Evolutionary conservation across 2,113 vertebrate species (phyloP).

Genomic region (Centropus bengalensis): DNA sequence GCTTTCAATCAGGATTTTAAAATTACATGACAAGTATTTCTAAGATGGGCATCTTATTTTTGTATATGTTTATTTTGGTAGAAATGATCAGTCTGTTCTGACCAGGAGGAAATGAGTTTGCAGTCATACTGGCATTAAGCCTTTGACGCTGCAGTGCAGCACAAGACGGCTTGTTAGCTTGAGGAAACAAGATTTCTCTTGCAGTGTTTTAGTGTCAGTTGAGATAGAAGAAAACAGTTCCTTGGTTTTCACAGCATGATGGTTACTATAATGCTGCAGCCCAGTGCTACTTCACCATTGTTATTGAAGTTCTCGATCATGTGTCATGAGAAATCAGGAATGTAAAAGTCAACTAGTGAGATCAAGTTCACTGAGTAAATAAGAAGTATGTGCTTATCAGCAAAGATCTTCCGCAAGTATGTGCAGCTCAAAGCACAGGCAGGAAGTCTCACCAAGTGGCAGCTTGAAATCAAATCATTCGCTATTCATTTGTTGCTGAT

Average conservation of each 20-base stretch:
- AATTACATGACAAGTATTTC: neutral
- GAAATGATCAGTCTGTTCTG: neutral
- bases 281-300: neutral
- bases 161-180: neutral
- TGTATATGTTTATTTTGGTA: neutral
- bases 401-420: slow-evolving; percentile 29
- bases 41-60: neutral
- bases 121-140: neutral
- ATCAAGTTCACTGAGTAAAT: slow-evolving; percentile 43
- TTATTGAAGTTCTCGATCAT: neutral
- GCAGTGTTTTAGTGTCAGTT: neutral
- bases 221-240: neutral
- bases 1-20: neutral
- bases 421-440: neutral
- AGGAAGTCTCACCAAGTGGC: slow-evolving; percentile 26
- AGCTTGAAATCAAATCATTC: neutral
- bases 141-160: neutral
- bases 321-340: slow-evolving; percentile 5
- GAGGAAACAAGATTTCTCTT: neutral
- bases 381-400: slow-evolving; percentile 40
- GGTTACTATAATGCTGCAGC: neutral
- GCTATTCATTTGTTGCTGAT: neutral
- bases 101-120: neutral
- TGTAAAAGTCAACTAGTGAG: slow-evolving; percentile 22
- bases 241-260: neutral